These are phyloP conservation scores for mouse (Mus musculus) DNA, from an alignment of 2,113 vertebrate species.

Conservation along the genomic window GRCm39 chr10:39497001-39497500, in stretches of 20 bases:
- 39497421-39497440: background rate
- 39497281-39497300: background rate
- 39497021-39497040: background rate
- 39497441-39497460: background rate
- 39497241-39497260: too few relatives aligned
- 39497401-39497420: background rate
- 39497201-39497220: background rate
- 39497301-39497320: background rate
- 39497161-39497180: background rate
- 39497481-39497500: background rate
- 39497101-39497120: background rate
- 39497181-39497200: slow-evolving; percentile 3
- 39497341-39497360: background rate
- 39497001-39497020: too few relatives aligned
- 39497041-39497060: background rate
- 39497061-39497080: background rate
- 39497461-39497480: background rate
- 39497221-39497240: too few relatives aligned
- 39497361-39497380: background rate
- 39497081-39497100: background rate
- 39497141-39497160: background rate
- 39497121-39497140: background rate
- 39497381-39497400: background rate
- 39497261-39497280: background rate
- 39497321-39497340: background rate